phyloP scores from a whole-genome alignment of 2,888 invertebrate species.

The Amorpha juglandis region DNA sequence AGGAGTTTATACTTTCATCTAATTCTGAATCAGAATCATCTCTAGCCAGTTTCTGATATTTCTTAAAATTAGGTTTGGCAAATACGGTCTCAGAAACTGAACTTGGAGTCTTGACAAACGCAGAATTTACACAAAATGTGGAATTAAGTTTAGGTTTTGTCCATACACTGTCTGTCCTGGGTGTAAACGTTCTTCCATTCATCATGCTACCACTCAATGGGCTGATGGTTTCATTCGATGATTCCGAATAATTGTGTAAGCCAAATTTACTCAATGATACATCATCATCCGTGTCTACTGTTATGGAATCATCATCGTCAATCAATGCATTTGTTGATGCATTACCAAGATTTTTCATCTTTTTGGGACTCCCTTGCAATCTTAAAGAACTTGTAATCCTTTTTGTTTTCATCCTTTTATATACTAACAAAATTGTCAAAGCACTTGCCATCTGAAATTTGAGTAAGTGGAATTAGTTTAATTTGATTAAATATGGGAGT shows the following conservation, averaged over 20 bases:
- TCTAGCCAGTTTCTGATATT: conserved; percentile 69
- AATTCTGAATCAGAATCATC: conserved; percentile 80
- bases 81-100: conserved; percentile 67
- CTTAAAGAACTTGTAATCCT: conserved; percentile 43
- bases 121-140: conserved; percentile 70
- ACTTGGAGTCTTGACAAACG: conserved; percentile 62
- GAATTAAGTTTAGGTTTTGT: conserved; percentile 71
- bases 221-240: conserved; percentile 66
- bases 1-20: conserved; percentile 81
- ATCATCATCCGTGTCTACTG: conserved; percentile 75
- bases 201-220: conserved; percentile 58
- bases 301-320: conserved; percentile 61
- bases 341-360: conserved; percentile 60
- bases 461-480: conserved; percentile 26
- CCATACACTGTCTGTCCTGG: conserved; percentile 66
- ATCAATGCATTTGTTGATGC: conserved; percentile 50
- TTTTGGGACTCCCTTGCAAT: conserved; percentile 53
- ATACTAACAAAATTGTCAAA: conserved; percentile 61
- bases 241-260: conserved; percentile 69
- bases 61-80: conserved; percentile 71
- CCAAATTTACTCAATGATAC: conserved; percentile 77
- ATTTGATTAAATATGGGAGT: conserved; percentile 2
- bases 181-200: conserved; percentile 70
- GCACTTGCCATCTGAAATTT: conserved; percentile 67
- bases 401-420: conserved; percentile 57